Evolutionary conservation across 64 coral and sea anemone species (phyloP).

Genomic region (Pocillopora damicornis): DNA sequence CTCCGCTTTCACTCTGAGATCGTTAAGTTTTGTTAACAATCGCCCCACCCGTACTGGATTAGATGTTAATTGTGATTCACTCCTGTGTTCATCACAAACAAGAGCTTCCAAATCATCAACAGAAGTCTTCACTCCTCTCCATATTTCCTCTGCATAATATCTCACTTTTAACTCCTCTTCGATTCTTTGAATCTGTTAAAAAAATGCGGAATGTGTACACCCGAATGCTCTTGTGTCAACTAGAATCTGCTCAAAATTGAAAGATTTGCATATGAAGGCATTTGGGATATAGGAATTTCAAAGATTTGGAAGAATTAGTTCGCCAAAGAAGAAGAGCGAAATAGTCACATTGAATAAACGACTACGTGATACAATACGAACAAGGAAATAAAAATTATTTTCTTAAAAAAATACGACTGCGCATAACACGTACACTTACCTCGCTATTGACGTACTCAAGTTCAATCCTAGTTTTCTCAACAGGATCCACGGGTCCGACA

Average conservation of each 20-base stretch:
- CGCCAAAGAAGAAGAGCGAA: too few relatives aligned
- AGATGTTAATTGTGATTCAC: slow-evolving; percentile 50
- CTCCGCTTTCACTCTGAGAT: slow-evolving; percentile 23
- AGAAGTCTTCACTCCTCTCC: slow-evolving; percentile 58
- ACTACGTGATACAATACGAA: too few relatives aligned
- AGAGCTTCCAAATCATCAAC: slow-evolving; percentile 28
- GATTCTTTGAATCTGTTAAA: slow-evolving; percentile 64
- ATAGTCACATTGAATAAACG: too few relatives aligned
- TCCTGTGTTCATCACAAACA: slow-evolving; percentile 26
- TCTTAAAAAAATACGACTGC: not conserved
- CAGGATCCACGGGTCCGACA: slow-evolving; percentile 85
- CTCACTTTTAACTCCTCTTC: slow-evolving; percentile 72
- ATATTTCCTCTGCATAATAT: slow-evolving; percentile 64
- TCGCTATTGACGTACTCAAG: slow-evolving; percentile 61
- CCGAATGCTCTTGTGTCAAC: too few relatives aligned
- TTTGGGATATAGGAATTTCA: too few relatives aligned
- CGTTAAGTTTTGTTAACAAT: slow-evolving; percentile 39
- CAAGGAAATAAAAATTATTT: not conserved
- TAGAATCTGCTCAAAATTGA: too few relatives aligned
- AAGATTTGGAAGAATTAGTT: too few relatives aligned
- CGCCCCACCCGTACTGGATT: slow-evolving; percentile 54
- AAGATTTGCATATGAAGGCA: too few relatives aligned
- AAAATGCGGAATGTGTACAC: not conserved
- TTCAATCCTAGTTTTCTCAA: slow-evolving; percentile 65
- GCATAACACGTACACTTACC: slow-evolving; percentile 21